These are phyloP conservation scores for Rhopalosiphum maidis DNA, from an alignment of 1,140 invertebrate genomes.

Conservation along the genomic window DNA sequence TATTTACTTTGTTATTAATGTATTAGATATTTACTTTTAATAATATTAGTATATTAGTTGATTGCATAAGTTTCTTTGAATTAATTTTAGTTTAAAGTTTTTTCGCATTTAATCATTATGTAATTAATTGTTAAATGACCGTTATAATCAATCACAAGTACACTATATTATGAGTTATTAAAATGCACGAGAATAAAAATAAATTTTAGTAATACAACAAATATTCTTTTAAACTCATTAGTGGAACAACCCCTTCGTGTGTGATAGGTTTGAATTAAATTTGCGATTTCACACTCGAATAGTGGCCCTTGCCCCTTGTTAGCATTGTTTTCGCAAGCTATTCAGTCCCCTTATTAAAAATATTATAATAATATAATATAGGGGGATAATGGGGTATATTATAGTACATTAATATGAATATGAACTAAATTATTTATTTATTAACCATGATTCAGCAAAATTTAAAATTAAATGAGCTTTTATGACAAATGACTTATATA, in stretches of 20 bases:
- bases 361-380: constrained; percentile 16
- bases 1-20: not conserved
- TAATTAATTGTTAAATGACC: not conserved
- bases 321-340: not conserved
- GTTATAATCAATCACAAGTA: not conserved
- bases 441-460: not conserved
- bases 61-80: not conserved
- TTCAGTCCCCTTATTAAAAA: not conserved
- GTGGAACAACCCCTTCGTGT: not conserved
- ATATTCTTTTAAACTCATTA: constrained; percentile 14
- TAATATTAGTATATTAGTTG: not conserved
- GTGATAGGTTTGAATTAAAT: constrained; percentile 13
- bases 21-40: not conserved
- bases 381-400: not conserved
- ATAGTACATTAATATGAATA: not conserved
- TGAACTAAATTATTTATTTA: not conserved
- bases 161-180: not conserved
- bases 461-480: not conserved
- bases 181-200: not conserved
- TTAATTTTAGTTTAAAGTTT: not conserved
- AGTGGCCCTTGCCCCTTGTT: not conserved
- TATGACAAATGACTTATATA: not conserved
- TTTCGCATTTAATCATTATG: not conserved
- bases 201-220: not conserved
- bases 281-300: not conserved